Conservation (phyloP, 2,113 vertebrate species). For the Gallinago paraguaiae region DNA sequence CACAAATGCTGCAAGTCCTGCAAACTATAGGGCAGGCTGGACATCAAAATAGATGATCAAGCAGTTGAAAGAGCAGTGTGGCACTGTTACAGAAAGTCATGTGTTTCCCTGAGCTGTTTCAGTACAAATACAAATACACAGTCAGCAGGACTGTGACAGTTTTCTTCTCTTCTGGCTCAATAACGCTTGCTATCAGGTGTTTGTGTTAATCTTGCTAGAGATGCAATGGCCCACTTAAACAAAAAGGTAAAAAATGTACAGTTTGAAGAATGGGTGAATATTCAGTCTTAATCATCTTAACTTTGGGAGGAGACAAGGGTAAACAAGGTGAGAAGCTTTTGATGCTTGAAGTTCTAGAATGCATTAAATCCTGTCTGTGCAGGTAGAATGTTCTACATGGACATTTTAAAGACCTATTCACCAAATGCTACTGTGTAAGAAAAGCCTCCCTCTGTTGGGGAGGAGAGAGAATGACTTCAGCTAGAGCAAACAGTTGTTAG, state of each 20-base stretch:
- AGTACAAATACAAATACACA: background rate
- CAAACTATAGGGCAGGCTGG: conserved; percentile 3
- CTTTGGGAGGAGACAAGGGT: background rate
- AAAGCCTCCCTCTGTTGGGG: background rate
- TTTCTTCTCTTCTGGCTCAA: conserved; percentile 3
- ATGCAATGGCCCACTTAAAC: background rate
- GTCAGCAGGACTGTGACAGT: conserved; percentile 32
- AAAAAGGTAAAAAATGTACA: background rate
- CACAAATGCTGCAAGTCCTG: conserved; percentile 9
- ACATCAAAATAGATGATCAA: conserved; percentile 28
- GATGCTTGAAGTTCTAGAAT: background rate
- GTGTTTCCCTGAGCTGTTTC: conserved; percentile 23
- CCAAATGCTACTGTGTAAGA: background rate
- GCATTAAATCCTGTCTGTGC: background rate
- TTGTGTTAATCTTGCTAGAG: background rate
- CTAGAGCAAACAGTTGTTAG: background rate
- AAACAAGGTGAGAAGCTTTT: background rate
- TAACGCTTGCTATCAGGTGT: background rate
- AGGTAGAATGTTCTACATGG: background rate
- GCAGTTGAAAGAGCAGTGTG: background rate
- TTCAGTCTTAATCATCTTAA: background rate
- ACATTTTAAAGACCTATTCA: background rate
- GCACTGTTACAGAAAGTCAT: conserved; percentile 4
- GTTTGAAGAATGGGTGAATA: background rate
- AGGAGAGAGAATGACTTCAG: background rate